Conservation (phyloP, 2,113 vertebrate genomes). For the Gavialis gangeticus region DNA sequence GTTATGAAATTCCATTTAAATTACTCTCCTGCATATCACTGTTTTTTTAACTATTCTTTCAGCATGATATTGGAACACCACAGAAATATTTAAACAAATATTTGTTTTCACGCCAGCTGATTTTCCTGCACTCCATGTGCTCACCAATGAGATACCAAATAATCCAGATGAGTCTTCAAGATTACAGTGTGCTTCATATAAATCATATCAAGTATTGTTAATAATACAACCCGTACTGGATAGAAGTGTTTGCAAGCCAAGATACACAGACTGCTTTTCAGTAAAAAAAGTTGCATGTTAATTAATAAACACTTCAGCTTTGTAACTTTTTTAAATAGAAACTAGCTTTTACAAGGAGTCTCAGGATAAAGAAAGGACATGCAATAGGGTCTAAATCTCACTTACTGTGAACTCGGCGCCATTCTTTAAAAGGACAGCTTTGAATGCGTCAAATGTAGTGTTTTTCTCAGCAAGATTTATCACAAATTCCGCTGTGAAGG, state of each 20-base stretch:
- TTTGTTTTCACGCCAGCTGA: accelerated
- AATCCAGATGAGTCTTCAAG: not conserved
- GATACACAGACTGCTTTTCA: accelerated
- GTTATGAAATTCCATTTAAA: accelerated
- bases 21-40: not conserved
- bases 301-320: accelerated
- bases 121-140: not conserved
- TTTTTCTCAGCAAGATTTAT: conserved; percentile 94
- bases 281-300: not conserved
- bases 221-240: not conserved
- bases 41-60: not conserved
- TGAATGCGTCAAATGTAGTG: conserved; percentile 89
- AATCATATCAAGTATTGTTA: not conserved
- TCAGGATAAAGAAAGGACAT: accelerated
- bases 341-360: accelerated
- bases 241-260: not conserved
- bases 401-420: conserved; percentile 96
- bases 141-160: accelerated
- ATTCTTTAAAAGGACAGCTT: conserved; percentile 88
- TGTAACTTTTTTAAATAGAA: not conserved
- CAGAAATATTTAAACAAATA: accelerated
- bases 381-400: not conserved
- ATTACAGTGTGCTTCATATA: not conserved
- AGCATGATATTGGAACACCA: not conserved
- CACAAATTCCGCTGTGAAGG: conserved; percentile 91